Evolutionary conservation across 2,113 vertebrate genomes (phyloP).

Genomic region (Prietella phreatophila): DNA sequence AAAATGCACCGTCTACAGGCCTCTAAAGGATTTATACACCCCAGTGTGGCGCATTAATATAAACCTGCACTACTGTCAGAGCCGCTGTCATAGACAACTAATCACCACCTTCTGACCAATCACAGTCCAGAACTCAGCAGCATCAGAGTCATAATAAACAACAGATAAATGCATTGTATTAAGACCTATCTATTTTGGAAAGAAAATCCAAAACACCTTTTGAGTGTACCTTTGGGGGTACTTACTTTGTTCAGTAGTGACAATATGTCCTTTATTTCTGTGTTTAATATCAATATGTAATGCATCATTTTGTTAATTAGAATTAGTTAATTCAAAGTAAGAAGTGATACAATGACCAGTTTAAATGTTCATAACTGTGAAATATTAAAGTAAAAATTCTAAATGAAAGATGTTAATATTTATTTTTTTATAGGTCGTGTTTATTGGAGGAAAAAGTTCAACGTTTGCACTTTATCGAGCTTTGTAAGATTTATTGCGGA

Average conservation of each 20-base stretch:
- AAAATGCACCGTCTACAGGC: too few relatives aligned
- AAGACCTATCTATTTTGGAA: background rate
- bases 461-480: background rate
- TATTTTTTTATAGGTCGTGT: background rate
- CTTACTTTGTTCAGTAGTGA: background rate
- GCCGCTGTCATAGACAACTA: too few relatives aligned
- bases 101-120: too few relatives aligned
- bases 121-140: too few relatives aligned
- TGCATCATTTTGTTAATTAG: background rate
- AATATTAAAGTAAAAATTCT: too few relatives aligned
- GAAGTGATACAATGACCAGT: background rate
- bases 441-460: background rate
- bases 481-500: background rate
- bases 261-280: background rate
- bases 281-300: background rate
- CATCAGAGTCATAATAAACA: background rate
- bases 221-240: background rate
- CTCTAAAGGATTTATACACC: too few relatives aligned
- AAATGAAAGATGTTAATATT: too few relatives aligned
- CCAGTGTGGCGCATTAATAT: too few relatives aligned
- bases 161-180: background rate
- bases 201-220: too few relatives aligned
- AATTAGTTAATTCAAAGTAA: background rate
- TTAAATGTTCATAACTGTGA: background rate
- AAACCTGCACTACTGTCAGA: too few relatives aligned